Evolutionary conservation across 2,888 invertebrate species (phyloP).

Genomic region (Eurois occulta): DNA sequence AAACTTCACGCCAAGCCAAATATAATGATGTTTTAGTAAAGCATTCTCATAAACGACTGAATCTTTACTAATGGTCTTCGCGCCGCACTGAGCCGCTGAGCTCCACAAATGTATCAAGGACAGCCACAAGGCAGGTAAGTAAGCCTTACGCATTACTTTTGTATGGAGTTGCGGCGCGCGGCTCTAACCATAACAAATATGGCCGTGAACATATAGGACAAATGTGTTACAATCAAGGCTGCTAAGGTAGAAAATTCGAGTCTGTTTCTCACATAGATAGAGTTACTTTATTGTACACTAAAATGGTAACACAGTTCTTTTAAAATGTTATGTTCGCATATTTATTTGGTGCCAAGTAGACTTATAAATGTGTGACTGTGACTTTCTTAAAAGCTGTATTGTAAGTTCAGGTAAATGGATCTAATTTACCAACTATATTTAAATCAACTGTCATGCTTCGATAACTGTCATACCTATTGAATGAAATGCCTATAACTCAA

Average conservation of each 20-base stretch:
- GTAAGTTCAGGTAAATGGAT: neutral
- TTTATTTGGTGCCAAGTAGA: neutral
- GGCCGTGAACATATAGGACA: neutral
- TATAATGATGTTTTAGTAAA: conserved; percentile 42
- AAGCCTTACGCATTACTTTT: conserved; percentile 47
- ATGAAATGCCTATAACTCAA: neutral
- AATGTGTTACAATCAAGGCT: neutral
- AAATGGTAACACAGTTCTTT: neutral
- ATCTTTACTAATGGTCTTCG: conserved; percentile 48
- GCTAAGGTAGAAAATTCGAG: neutral
- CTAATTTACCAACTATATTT: neutral
- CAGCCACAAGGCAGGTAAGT: conserved; percentile 31
- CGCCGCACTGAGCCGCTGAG: conserved; percentile 32
- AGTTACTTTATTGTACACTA: neutral
- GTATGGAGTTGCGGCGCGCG: conserved; percentile 32
- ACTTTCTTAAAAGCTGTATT: neutral
- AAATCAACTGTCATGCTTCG: neutral
- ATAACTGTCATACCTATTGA: neutral
- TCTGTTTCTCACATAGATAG: no score
- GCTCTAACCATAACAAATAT: conserved; percentile 37
- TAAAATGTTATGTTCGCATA: neutral
- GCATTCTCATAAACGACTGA: conserved; percentile 34
- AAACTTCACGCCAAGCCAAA: conserved; percentile 13
- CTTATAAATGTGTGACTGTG: neutral
- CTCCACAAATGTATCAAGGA: conserved; percentile 35